phyloP scores from a whole-genome alignment of 2,797 vertebrate genomes.

The Cuculus canorus region DNA sequence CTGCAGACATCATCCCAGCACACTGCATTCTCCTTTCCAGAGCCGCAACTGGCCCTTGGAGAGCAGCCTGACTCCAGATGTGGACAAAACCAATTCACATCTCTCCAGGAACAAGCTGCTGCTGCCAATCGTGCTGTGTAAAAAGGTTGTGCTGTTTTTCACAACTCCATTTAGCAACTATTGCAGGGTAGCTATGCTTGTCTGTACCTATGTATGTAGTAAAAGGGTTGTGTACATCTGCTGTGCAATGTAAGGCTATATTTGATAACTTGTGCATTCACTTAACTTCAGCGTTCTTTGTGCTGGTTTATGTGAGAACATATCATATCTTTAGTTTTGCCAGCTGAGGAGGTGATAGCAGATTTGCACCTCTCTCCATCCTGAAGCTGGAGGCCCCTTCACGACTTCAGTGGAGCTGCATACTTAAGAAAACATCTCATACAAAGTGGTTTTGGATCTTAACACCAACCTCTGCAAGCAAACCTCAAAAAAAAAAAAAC shows the following conservation, averaged over 20 bases:
- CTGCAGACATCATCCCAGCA: neutral
- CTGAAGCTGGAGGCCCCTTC: neutral
- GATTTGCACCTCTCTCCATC: neutral
- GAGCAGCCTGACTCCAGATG: neutral
- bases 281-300: neutral
- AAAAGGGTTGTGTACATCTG: neutral
- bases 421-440: neutral
- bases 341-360: accelerated
- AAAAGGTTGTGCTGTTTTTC: neutral
- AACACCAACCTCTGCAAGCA: neutral
- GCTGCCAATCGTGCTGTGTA: neutral
- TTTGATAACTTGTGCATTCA: neutral
- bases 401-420: neutral
- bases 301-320: neutral
- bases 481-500: neutral
- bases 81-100: neutral
- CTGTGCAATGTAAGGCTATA: neutral
- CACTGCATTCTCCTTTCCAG: neutral
- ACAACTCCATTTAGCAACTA: neutral
- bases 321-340: neutral
- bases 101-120: neutral
- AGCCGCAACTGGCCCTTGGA: neutral
- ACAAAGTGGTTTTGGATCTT: neutral
- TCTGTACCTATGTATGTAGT: neutral
- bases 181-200: neutral